Evolutionary conservation across 2,797 vertebrate genomes (phyloP).

Genomic region (Petrocephalus schoutedeni): DNA sequence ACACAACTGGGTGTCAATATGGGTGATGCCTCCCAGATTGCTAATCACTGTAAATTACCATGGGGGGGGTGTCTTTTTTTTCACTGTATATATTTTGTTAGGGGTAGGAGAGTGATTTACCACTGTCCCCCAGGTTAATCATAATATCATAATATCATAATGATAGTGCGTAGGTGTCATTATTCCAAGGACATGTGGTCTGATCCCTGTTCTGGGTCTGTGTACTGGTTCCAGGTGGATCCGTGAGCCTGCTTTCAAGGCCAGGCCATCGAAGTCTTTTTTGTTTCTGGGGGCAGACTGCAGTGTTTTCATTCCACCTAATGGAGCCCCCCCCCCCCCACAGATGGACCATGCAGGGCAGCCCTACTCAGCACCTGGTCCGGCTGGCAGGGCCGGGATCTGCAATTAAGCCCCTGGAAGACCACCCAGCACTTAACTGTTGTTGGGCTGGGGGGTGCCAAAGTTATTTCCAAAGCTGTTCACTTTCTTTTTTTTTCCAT

Average conservation of each 20-base stretch:
- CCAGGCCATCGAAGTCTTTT: slow-evolving; percentile 33
- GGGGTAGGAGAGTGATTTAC: neutral
- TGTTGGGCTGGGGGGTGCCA: slow-evolving; percentile 31
- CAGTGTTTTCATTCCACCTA: slow-evolving; percentile 39
- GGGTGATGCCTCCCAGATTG: slow-evolving; percentile 48
- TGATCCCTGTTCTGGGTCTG: neutral
- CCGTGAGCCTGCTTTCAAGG: slow-evolving; percentile 86
- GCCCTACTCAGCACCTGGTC: slow-evolving; percentile 48
- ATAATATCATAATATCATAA: neutral
- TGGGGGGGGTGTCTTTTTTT: neutral
- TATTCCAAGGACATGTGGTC: neutral
- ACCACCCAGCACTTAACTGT: slow-evolving; percentile 68
- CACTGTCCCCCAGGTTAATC: slow-evolving; percentile 6
- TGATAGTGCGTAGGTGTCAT: neutral
- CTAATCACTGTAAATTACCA: slow-evolving; percentile 41
- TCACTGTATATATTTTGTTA: neutral
- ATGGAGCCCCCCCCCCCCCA: slow-evolving; percentile 23
- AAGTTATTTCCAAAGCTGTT: slow-evolving; percentile 6
- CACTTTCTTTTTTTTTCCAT: neutral
- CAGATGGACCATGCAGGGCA: slow-evolving; percentile 51
- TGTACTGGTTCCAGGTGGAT: slow-evolving; percentile 70
- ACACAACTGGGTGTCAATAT: slow-evolving; percentile 41
- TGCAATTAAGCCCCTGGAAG: slow-evolving; percentile 41
- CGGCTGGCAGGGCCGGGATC: slow-evolving; percentile 25
- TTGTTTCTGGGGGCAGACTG: slow-evolving; percentile 40